Percentiles rank a stretch among this genome's conserved stretches.
phyloP scores from a whole-genome alignment of 2,797 vertebrate species.

The Falco rusticolus region DNA sequence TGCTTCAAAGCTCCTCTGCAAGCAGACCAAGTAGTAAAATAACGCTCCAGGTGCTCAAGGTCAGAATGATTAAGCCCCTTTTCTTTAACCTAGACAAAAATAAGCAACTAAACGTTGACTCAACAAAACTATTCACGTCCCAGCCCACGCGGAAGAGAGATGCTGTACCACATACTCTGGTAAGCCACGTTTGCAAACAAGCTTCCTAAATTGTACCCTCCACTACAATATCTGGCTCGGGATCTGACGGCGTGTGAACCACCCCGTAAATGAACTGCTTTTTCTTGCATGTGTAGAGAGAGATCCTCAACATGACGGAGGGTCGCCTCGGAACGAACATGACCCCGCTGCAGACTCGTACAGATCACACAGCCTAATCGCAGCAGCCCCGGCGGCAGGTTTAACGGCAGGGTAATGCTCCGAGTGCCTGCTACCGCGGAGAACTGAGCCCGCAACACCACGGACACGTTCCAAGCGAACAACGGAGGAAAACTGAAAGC shows the following conservation, averaged over 20 bases:
- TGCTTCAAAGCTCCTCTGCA: not conserved
- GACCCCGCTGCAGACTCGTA: not conserved
- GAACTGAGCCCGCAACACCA: not conserved
- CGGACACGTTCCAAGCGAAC: not conserved
- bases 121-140: not conserved
- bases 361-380: not conserved
- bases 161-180: not conserved
- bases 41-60: not conserved
- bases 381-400: not conserved
- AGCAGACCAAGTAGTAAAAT: not conserved
- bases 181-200: constrained; percentile 26
- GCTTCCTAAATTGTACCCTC: constrained; percentile 16
- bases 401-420: not conserved
- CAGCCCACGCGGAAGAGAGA: not conserved
- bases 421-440: not conserved
- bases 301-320: not conserved
- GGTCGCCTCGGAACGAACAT: not conserved
- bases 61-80: not conserved
- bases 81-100: constrained; percentile 19
- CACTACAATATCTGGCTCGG: not conserved
- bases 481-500: not conserved
- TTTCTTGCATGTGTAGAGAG: not conserved
- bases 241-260: constrained; percentile 15
- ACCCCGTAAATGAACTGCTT: not conserved
- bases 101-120: not conserved